These are phyloP conservation scores for Sialis lutaria DNA, from an alignment of 2,888 invertebrate genomes.

Conservation along the genomic window DNA sequence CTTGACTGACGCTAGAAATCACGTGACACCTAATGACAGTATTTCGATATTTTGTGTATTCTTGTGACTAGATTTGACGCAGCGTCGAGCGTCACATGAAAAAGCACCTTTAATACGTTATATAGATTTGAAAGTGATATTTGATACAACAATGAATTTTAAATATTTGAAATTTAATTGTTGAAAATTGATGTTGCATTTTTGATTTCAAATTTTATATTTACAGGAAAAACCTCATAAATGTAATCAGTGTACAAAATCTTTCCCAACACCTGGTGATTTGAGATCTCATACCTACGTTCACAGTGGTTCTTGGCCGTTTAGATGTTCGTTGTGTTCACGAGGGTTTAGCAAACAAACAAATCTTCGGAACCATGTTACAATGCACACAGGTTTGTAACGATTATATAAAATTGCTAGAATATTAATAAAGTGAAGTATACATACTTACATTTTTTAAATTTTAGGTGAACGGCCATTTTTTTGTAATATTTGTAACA, in stretches of 20 bases:
- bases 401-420: background rate
- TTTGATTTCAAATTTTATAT: constrained; percentile 7
- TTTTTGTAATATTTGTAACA: constrained; percentile 13
- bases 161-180: too few species aligned
- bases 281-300: constrained; percentile 54
- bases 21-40: too few species aligned
- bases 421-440: background rate
- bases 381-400: constrained; percentile 33
- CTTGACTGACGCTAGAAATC: too few species aligned
- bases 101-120: too few species aligned
- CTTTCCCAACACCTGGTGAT: constrained; percentile 58
- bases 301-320: constrained; percentile 56
- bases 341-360: constrained; percentile 56
- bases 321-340: constrained; percentile 46
- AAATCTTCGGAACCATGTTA: constrained; percentile 50
- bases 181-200: too few species aligned
- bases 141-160: too few species aligned
- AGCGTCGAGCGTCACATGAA: too few species aligned
- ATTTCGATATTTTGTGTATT: too few species aligned
- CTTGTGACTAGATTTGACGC: too few species aligned
- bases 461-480: constrained; percentile 13
- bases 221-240: constrained; percentile 55
- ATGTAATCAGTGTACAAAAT: constrained; percentile 48
- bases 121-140: too few species aligned
- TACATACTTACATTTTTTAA: background rate